Conservation (phyloP, 1,140 invertebrate genomes). For the Panagrolaimus sp. region DNA sequence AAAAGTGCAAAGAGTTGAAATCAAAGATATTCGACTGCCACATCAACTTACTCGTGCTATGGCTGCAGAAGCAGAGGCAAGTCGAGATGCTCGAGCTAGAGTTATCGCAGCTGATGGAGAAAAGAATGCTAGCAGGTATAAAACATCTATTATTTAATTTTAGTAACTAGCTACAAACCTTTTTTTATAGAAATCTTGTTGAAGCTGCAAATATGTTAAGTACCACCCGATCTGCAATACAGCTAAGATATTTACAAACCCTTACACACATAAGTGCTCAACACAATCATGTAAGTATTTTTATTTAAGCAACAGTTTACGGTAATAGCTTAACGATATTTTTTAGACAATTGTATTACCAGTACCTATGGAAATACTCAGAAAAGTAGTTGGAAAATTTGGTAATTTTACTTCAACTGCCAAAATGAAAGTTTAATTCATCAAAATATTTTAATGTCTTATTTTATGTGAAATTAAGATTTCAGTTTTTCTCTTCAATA, state of each 20-base stretch:
- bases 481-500: neutral
- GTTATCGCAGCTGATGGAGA: slow-evolving; percentile 68
- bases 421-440: too few relatives aligned
- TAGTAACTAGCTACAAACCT: neutral
- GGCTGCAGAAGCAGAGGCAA: slow-evolving; percentile 79
- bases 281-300: slow-evolving; percentile 64
- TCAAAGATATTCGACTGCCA: slow-evolving; percentile 80
- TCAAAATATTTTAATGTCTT: too few relatives aligned
- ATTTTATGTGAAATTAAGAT: too few relatives aligned
- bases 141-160: slow-evolving; percentile 8
- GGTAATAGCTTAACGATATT: too few relatives aligned
- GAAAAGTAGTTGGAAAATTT: neutral
- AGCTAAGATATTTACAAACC: slow-evolving; percentile 59
- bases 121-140: slow-evolving; percentile 67
- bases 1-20: slow-evolving; percentile 76
- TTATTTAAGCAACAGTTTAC: too few relatives aligned
- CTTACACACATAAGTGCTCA: slow-evolving; percentile 61
- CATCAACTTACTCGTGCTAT: slow-evolving; percentile 73
- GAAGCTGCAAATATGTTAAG: slow-evolving; percentile 80
- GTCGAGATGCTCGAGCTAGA: slow-evolving; percentile 69
- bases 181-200: slow-evolving; percentile 72
- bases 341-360: slow-evolving; percentile 61
- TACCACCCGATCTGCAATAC: slow-evolving; percentile 50
- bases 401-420: neutral
- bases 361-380: neutral